Conservation (phyloP, 2,888 invertebrate species). For the Nomada lathburiana region DNA sequence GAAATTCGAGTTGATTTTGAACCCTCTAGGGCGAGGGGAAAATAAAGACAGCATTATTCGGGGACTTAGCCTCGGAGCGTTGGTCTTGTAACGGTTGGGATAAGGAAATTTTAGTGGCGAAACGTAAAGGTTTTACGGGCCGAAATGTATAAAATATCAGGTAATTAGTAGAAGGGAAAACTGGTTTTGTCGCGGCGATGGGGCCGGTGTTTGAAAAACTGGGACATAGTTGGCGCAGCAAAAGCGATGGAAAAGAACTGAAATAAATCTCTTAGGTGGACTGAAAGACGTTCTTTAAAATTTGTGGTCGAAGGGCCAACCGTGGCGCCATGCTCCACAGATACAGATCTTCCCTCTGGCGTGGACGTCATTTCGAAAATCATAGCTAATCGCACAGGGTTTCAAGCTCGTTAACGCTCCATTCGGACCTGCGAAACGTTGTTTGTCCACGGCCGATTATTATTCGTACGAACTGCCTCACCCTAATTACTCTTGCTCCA, state of each 20-base stretch:
- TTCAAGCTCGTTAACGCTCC: slow-evolving; percentile 34
- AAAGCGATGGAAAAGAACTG: slow-evolving; percentile 3
- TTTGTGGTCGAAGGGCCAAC: slow-evolving; percentile 23
- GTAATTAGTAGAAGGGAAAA: slow-evolving; percentile 28
- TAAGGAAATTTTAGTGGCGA: neutral
- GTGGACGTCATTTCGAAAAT: slow-evolving; percentile 42
- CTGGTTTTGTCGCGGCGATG: slow-evolving; percentile 21
- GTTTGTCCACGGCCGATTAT: slow-evolving; percentile 39
- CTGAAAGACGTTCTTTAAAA: slow-evolving; percentile 27
- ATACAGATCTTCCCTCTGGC: slow-evolving; percentile 49
- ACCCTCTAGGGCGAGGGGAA: slow-evolving; percentile 25
- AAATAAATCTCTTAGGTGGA: slow-evolving; percentile 7
- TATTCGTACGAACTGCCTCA: slow-evolving; percentile 34
- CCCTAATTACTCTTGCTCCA: slow-evolving; percentile 38
- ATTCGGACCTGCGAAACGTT: slow-evolving; percentile 28
- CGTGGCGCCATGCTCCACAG: slow-evolving; percentile 12
- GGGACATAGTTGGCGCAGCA: slow-evolving; percentile 17
- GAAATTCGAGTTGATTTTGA: slow-evolving; percentile 44
- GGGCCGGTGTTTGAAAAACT: slow-evolving; percentile 28
- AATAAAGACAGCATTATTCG: slow-evolving; percentile 59
- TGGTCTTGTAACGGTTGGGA: slow-evolving; percentile 40
- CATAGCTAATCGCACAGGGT: slow-evolving; percentile 30
- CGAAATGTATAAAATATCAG: slow-evolving; percentile 16
- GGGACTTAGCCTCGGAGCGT: slow-evolving; percentile 47
- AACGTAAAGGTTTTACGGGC: neutral